phyloP scores from a whole-genome alignment of 2,888 invertebrate genomes.

The Athalia circularis region DNA sequence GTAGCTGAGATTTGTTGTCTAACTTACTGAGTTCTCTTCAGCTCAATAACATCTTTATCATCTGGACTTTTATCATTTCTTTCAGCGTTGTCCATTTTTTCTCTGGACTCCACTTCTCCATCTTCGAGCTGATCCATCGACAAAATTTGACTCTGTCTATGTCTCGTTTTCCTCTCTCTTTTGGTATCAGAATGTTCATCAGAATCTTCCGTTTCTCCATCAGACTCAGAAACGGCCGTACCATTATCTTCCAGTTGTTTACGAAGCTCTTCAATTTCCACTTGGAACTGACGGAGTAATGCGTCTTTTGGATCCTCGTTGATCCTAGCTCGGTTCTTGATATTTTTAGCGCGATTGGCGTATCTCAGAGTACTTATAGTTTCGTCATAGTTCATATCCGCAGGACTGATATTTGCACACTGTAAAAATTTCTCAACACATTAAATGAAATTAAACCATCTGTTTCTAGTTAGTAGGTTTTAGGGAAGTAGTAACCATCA shows the following conservation, averaged over 20 bases:
- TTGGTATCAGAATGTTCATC: slow-evolving; percentile 63
- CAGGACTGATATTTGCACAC: slow-evolving; percentile 98
- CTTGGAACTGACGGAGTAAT: slow-evolving; percentile 94
- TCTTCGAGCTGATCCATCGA: slow-evolving; percentile 77
- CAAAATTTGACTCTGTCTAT: slow-evolving; percentile 71
- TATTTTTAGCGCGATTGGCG: slow-evolving; percentile 98
- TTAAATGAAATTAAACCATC: slow-evolving; percentile 34
- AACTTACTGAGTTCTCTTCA: slow-evolving; percentile 83
- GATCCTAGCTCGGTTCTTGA: slow-evolving; percentile 95
- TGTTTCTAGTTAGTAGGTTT: slow-evolving; percentile 13
- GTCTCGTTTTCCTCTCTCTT: slow-evolving; percentile 68
- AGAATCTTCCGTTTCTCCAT: slow-evolving; percentile 68
- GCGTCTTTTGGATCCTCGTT: slow-evolving; percentile 99
- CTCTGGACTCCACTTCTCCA: slow-evolving; percentile 74
- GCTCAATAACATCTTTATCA: slow-evolving; percentile 78
- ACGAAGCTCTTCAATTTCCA: slow-evolving; percentile 94
- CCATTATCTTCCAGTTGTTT: slow-evolving; percentile 87
- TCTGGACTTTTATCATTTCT: slow-evolving; percentile 77
- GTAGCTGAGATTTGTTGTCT: slow-evolving; percentile 22
- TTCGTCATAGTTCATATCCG: slow-evolving; percentile 97
- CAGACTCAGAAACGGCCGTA: slow-evolving; percentile 68
- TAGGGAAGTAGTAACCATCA: slow-evolving; percentile 81
- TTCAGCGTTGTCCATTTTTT: slow-evolving; percentile 76
- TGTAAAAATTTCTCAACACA: slow-evolving; percentile 67
- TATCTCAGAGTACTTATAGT: slow-evolving; percentile 97